A percentile compares a stretch with the other conserved stretches of the same genome.
Conservation (phyloP, 2,113 vertebrate species). For the Tangachromis dhanisi region DNA sequence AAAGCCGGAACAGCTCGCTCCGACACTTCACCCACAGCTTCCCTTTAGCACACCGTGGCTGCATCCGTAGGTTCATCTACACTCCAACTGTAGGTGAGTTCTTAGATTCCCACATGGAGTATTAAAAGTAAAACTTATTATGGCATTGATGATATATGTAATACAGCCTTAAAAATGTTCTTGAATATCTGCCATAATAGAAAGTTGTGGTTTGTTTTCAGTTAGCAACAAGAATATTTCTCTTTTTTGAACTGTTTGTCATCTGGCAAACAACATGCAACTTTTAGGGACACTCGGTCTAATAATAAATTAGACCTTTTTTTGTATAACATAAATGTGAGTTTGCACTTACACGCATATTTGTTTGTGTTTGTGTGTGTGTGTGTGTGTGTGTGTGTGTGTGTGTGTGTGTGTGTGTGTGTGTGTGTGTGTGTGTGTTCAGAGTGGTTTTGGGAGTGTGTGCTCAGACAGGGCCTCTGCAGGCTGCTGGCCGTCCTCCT, state of each 20-base stretch:
- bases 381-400: neutral
- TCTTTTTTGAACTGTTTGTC: neutral
- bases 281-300: neutral
- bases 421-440: neutral
- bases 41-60: slow-evolving; percentile 71
- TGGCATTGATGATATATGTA: neutral
- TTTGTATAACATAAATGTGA: neutral
- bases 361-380: neutral
- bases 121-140: neutral
- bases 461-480: slow-evolving; percentile 79
- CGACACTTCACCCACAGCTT: slow-evolving; percentile 79
- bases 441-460: slow-evolving; percentile 98
- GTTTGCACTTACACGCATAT: neutral
- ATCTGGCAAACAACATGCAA: neutral
- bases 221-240: neutral
- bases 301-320: neutral
- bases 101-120: neutral
- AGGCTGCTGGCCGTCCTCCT: slow-evolving; percentile 80
- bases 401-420: neutral
- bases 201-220: neutral
- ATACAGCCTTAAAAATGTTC: neutral
- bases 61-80: slow-evolving; percentile 78
- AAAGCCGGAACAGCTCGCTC: slow-evolving; percentile 78
- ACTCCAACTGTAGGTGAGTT: slow-evolving; percentile 83
- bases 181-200: neutral